A percentile compares a stretch with the other conserved stretches of the same genome.
These are phyloP conservation scores for Caenorhabditis tropicalis DNA, from an alignment of 1,140 invertebrate genomes.

Conservation along the genomic window DNA sequence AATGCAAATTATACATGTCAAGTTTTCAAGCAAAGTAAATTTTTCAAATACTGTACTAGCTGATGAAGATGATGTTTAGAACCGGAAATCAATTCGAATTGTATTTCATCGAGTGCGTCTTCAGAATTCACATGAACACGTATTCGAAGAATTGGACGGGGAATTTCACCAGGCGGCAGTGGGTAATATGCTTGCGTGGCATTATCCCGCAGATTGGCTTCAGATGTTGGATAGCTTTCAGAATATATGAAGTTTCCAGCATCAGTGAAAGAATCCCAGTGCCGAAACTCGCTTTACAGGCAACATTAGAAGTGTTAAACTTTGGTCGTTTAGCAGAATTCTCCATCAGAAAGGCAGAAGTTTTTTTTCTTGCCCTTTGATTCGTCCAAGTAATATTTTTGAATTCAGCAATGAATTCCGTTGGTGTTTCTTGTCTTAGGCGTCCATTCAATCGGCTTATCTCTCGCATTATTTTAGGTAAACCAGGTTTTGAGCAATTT, in stretches of 20 bases:
- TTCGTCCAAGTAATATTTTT: constrained; percentile 24
- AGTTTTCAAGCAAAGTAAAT: background rate
- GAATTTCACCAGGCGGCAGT: background rate
- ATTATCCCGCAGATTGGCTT: background rate
- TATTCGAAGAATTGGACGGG: background rate
- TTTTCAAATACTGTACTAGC: constrained; percentile 24
- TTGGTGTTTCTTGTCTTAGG: background rate
- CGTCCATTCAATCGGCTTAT: background rate
- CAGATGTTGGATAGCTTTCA: background rate
- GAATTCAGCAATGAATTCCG: background rate
- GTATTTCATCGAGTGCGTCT: background rate
- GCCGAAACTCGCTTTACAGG: background rate
- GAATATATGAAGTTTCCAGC: constrained; percentile 2
- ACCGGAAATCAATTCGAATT: background rate
- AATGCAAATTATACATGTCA: background rate
- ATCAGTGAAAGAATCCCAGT: constrained; percentile 1
- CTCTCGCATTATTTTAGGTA: background rate
- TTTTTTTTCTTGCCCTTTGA: background rate
- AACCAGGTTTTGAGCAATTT: background rate
- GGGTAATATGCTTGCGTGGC: background rate
- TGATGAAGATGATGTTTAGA: constrained; percentile 16
- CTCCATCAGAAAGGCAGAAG: background rate
- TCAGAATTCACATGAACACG: background rate
- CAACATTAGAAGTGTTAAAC: background rate
- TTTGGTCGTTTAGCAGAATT: background rate